phyloP scores from a whole-genome alignment of 2,888 invertebrate genomes.

The Phlogophora meticulosa region DNA sequence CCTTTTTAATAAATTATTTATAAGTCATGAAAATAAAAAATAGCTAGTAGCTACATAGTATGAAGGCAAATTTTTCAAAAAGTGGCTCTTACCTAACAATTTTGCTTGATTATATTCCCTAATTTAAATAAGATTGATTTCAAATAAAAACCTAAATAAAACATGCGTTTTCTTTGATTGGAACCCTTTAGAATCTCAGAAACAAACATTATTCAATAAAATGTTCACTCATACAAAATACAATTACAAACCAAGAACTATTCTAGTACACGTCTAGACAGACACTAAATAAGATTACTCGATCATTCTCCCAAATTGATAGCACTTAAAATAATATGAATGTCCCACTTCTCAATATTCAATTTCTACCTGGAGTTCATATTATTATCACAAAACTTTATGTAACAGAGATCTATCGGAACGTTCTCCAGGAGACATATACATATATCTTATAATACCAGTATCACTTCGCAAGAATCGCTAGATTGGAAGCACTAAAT shows the following conservation, averaged over 20 bases:
- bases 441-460: constrained; percentile 68
- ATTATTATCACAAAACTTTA: constrained; percentile 45
- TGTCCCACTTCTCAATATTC: constrained; percentile 43
- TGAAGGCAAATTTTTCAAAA: too few species aligned
- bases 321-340: constrained; percentile 35
- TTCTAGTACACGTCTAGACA: constrained; percentile 3
- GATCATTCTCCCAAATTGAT: constrained; percentile 22
- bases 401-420: constrained; percentile 53
- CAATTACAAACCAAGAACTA: constrained; percentile 1
- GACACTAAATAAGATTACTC: constrained; percentile 8
- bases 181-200: background rate
- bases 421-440: constrained; percentile 37
- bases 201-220: background rate
- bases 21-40: constrained; percentile 7
- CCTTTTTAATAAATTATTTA: constrained; percentile 41
- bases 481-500: constrained; percentile 72
- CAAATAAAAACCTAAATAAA: too few species aligned
- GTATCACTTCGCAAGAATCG: constrained; percentile 72
- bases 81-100: background rate
- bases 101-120: too few species aligned
- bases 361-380: constrained; percentile 45
- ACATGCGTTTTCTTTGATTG: background rate
- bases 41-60: background rate
- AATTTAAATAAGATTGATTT: too few species aligned
- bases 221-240: background rate